Evolutionary conservation across 2,888 invertebrate genomes (phyloP).

Genomic region (Orthosia gothica): DNA sequence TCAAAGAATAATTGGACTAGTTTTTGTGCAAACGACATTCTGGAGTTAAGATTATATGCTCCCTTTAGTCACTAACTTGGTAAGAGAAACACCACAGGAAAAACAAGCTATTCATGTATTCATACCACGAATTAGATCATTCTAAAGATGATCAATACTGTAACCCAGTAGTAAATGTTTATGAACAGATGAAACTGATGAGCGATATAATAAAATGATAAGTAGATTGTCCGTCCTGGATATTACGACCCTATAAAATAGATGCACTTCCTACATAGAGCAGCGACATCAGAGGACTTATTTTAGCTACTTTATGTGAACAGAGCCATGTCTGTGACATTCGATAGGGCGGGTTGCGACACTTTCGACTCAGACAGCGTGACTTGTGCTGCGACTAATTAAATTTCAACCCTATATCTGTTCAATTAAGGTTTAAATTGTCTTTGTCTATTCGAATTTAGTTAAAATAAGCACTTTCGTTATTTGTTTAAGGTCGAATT

Average conservation of each 20-base stretch:
- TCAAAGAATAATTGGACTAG: slow-evolving; percentile 65
- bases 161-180: slow-evolving; percentile 34
- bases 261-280: slow-evolving; percentile 79
- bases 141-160: slow-evolving; percentile 25
- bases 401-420: slow-evolving; percentile 70
- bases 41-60: slow-evolving; percentile 35
- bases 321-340: slow-evolving; percentile 83
- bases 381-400: slow-evolving; percentile 54
- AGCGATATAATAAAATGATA: slow-evolving; percentile 70
- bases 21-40: slow-evolving; percentile 63
- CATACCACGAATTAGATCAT: slow-evolving; percentile 32
- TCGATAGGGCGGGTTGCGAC: slow-evolving; percentile 84
- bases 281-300: slow-evolving; percentile 83
- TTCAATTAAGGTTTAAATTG: slow-evolving; percentile 65
- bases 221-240: slow-evolving; percentile 72
- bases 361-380: slow-evolving; percentile 74
- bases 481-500: slow-evolving; percentile 75
- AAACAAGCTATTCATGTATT: not conserved
- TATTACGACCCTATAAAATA: slow-evolving; percentile 78
- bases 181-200: slow-evolving; percentile 53
- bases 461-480: slow-evolving; percentile 75
- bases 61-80: slow-evolving; percentile 10
- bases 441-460: slow-evolving; percentile 50
- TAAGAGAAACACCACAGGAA: slow-evolving; percentile 35
- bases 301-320: slow-evolving; percentile 86